Percentiles rank a stretch among this genome's conserved stretches.
These are phyloP conservation scores for Mamestra configurata DNA, from an alignment of 1,140 invertebrate species.

Conservation along the genomic window DNA sequence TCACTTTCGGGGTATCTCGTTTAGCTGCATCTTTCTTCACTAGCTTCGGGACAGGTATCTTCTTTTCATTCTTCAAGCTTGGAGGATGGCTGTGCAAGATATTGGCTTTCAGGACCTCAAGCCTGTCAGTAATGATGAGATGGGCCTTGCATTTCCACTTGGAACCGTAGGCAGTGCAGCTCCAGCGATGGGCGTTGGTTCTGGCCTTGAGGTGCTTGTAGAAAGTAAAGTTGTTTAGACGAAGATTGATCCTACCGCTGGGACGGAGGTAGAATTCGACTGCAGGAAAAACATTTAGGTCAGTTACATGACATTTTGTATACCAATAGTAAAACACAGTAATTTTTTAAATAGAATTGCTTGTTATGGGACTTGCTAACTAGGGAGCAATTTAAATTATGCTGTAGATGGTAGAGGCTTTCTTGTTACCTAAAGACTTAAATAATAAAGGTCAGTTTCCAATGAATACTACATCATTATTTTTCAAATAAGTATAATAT, in stretches of 20 bases:
- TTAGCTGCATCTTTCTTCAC: conserved; percentile 58
- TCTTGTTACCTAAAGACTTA: not conserved
- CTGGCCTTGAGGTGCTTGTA: conserved; percentile 82
- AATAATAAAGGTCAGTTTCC: not conserved
- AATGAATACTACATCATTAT: not conserved
- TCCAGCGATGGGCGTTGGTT: conserved; percentile 81
- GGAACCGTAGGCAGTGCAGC: conserved; percentile 82
- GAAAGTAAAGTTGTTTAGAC: conserved; percentile 82
- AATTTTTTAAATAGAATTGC: not conserved
- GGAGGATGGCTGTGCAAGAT: conserved; percentile 78
- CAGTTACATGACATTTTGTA: not conserved
- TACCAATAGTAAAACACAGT: not conserved
- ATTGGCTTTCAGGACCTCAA: conserved; percentile 81
- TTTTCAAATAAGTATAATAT: not conserved
- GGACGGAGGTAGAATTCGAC: conserved; percentile 82
- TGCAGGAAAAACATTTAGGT: conserved; percentile 65
- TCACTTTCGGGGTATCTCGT: conserved; percentile 56
- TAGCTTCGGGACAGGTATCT: conserved; percentile 27
- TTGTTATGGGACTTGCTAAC: not conserved
- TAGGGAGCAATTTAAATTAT: not conserved
- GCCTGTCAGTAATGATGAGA: conserved; percentile 80
- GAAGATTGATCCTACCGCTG: conserved; percentile 79
- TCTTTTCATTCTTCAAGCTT: conserved; percentile 65
- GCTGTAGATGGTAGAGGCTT: not conserved
- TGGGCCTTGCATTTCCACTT: conserved; percentile 85